phyloP scores from a whole-genome alignment of 2,797 vertebrate genomes.

The Calcarius lapponicus region DNA sequence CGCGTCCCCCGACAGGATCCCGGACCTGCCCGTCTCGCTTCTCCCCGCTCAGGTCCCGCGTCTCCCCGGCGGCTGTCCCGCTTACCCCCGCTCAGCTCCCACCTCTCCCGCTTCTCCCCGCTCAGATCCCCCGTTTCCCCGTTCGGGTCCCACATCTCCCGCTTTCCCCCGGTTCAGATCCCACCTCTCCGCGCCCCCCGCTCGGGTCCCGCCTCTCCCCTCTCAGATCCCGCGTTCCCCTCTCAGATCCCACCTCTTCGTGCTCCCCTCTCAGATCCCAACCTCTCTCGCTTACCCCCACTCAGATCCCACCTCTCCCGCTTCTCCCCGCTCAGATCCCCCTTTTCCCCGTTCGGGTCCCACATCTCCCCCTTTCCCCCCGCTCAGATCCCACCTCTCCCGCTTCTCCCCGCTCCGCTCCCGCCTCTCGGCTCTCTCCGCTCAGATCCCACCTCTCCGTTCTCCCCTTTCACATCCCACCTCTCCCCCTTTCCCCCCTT shows the following conservation, averaged over 20 bases:
- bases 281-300: no score
- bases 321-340: not conserved
- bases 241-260: not conserved
- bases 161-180: no score
- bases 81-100: not conserved
- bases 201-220: no score
- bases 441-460: no score
- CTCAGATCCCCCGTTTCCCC: accelerated
- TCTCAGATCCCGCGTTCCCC: not conserved
- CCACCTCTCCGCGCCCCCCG: no score
- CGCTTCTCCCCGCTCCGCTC: accelerated
- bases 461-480: not conserved
- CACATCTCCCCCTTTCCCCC: not conserved
- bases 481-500: not conserved
- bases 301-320: no score
- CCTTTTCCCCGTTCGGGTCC: no score
- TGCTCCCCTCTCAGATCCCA: no score
- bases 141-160: no score
- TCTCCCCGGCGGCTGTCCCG: not conserved
- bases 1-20: not conserved
- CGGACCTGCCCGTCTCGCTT: no score
- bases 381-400: not conserved
- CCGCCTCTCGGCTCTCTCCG: not conserved
- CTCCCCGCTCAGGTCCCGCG: not conserved
- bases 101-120: not conserved